A percentile compares a stretch with the other conserved stretches of the same genome.
phyloP scores from a whole-genome alignment of 2,113 vertebrate species.

The Ornithorhynchus anatinus region DNA sequence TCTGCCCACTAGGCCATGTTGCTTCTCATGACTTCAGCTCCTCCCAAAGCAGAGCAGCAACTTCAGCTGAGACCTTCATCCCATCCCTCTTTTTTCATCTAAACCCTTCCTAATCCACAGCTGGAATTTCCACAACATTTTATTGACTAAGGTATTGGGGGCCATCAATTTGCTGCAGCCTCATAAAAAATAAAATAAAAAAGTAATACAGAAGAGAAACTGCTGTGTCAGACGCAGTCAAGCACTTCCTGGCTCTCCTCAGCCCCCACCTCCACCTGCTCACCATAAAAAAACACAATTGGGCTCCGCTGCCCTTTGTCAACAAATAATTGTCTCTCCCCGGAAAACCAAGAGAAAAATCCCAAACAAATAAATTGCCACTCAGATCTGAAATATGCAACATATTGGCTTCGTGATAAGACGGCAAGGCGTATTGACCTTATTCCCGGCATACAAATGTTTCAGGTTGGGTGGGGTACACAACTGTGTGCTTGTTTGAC shows the following conservation, averaged over 20 bases:
- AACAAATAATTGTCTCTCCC: conserved; percentile 40
- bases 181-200: conserved; percentile 69
- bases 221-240: conserved; percentile 55
- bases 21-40: not conserved
- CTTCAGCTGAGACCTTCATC: conserved; percentile 55
- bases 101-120: conserved; percentile 63
- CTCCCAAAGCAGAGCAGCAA: conserved; percentile 24
- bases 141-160: conserved; percentile 61
- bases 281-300: conserved; percentile 50
- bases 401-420: conserved; percentile 45
- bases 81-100: conserved; percentile 60
- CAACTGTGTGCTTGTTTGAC: conserved; percentile 40
- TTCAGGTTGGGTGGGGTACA: conserved; percentile 47
- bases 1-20: not conserved
- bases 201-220: conserved; percentile 63
- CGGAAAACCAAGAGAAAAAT: conserved; percentile 60
- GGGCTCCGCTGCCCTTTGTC: conserved; percentile 50
- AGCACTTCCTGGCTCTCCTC: conserved; percentile 43
- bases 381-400: conserved; percentile 62
- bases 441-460: conserved; percentile 55
- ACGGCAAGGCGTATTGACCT: conserved; percentile 56
- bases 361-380: conserved; percentile 54
- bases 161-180: conserved; percentile 65
- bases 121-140: conserved; percentile 65
- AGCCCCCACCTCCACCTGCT: conserved; percentile 49